Base-by-base conservation (phyloP, 2,888 invertebrate genomes). In the Cotesia congregata region DNA sequence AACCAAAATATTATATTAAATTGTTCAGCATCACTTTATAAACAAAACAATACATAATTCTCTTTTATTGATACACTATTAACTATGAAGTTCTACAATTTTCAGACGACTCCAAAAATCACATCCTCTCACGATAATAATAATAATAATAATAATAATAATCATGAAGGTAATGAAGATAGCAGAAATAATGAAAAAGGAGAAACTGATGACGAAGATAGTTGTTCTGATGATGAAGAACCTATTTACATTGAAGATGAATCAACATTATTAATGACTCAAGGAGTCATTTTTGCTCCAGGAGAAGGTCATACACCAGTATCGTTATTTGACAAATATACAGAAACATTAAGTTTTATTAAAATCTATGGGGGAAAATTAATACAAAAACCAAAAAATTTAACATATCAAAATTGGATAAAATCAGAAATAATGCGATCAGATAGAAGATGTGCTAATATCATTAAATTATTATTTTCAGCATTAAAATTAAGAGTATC, bases 271-370 rank as follows among this genome's bases (percentile, higher is more conserved):
- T 20, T 64, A 7, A n/a, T 9, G 6, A 9, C 12, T 64, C 7
- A 6, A 9, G 64, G 2, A 1, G 3, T 64, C 1, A 20, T 64
- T 64, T 64, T 64, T 15, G 64, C 4, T 1, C 64, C 64, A 15
- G 64, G 64, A 1, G 64, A 64, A 9, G 64, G 64, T 9, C 2
- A 64, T 2, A 64, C 1, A 6, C 64, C 64, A 59, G 7, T 64
- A 64, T 64, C 64, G 3, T 9, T 15, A 3, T 64, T 64, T 64
- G n/a, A n/a, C 3, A 4, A 64, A 1, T 64, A 64, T 64, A 15
- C n/a, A 17, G 64, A 64, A 64, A 4, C 64, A 2, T 17, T 64
- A n/a, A 64, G 64, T n/a, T 64, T 64, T n/a, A 64, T 64, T 6
- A 64, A 64, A 15, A 64, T 64, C 1, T 15, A 64, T 1, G 64